phyloP scores from a whole-genome alignment of 92 coral and sea anemone genomes.

The Actinostola sp. region DNA sequence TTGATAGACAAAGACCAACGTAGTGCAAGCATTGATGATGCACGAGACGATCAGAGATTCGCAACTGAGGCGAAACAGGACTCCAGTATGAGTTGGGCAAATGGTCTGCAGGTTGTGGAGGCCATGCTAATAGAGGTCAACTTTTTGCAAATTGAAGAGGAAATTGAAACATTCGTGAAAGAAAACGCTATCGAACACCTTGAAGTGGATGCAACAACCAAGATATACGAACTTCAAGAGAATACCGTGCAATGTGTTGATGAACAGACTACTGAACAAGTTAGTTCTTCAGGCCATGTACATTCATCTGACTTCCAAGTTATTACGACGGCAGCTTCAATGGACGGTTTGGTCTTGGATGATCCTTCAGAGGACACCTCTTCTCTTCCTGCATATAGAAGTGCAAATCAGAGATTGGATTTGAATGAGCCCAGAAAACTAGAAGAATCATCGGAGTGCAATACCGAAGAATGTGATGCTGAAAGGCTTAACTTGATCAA shows the following conservation, averaged over 20 bases:
- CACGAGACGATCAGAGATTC: too few relatives aligned
- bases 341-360: too few relatives aligned
- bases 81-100: background rate
- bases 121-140: conserved; percentile 12
- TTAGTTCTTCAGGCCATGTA: background rate
- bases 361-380: too few relatives aligned
- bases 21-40: too few relatives aligned
- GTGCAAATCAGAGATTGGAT: too few relatives aligned
- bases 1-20: background rate
- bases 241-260: background rate
- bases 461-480: too few relatives aligned
- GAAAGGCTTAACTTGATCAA: too few relatives aligned
- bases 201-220: background rate
- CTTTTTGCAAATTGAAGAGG: conserved; percentile 9
- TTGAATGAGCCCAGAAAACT: too few relatives aligned
- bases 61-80: background rate
- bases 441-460: too few relatives aligned
- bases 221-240: background rate
- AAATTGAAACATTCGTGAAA: background rate
- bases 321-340: too few relatives aligned
- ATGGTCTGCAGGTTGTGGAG: conserved; percentile 25
- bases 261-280: background rate
- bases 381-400: too few relatives aligned
- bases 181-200: conserved; percentile 14
- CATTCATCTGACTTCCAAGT: background rate